These are phyloP conservation scores for Magallana angulata DNA, from an alignment of 1,140 invertebrate species.

Conservation along the genomic window DNA sequence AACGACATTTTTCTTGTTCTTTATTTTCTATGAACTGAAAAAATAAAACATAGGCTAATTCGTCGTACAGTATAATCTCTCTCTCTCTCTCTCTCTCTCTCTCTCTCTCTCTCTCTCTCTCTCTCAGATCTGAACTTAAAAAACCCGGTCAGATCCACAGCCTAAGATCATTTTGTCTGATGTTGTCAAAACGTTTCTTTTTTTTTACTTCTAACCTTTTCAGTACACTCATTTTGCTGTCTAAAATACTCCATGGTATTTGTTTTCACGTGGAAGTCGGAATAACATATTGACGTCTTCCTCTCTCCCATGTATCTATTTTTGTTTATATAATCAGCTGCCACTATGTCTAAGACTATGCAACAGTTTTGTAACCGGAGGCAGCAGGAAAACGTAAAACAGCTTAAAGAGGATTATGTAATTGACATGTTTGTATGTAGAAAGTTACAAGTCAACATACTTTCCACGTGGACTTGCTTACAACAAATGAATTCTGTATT, in stretches of 20 bases:
- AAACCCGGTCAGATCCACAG: not conserved
- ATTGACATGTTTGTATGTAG: slow-evolving; percentile 34
- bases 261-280: not conserved
- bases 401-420: not conserved
- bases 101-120: no score
- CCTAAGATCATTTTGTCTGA: no score
- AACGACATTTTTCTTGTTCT: no score
- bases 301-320: not conserved
- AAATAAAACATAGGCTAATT: no score
- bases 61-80: no score
- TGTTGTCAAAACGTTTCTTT: not conserved
- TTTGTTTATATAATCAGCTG: slow-evolving; percentile 7
- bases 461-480: slow-evolving; percentile 27
- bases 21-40: no score
- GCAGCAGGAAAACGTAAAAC: not conserved
- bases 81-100: no score
- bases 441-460: slow-evolving; percentile 9
- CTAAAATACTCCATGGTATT: not conserved
- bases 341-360: slow-evolving; percentile 4
- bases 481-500: slow-evolving; percentile 1
- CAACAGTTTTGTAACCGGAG: slow-evolving; percentile 30
- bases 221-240: not conserved
- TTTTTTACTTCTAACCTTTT: not conserved
- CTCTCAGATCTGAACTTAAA: not conserved
- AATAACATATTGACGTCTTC: slow-evolving; percentile 6